Conservation (phyloP, 2,797 vertebrate genomes). For the Sarcophilus harrisii region DNA sequence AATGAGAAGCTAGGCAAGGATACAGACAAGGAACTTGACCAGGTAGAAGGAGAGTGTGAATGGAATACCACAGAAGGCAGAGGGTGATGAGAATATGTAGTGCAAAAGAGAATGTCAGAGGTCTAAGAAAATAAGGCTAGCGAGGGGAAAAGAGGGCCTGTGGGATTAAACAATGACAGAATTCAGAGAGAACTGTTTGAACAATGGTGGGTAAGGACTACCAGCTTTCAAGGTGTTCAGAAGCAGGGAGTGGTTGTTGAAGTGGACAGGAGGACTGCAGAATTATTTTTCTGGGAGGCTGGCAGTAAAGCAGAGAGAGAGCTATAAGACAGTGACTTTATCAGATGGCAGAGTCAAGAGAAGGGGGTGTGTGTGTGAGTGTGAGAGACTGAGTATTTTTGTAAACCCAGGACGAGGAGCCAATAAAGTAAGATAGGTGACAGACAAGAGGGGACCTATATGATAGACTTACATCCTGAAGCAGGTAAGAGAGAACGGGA, state of each 20-base stretch:
- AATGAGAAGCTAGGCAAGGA: not conserved
- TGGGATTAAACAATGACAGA: not conserved
- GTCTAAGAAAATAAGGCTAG: not conserved
- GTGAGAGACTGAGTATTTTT: no score
- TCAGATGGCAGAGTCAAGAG: not conserved
- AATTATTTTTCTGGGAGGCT: not conserved
- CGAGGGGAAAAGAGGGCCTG: not conserved
- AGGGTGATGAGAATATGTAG: not conserved
- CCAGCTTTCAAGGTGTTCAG: not conserved
- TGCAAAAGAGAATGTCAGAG: not conserved
- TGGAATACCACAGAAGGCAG: not conserved
- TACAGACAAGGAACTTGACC: not conserved
- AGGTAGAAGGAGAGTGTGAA: not conserved
- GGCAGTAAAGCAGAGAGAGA: not conserved
- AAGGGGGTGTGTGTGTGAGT: not conserved
- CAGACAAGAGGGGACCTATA: not conserved
- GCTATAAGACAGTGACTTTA: not conserved
- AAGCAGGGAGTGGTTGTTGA: not conserved
- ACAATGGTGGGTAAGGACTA: not conserved
- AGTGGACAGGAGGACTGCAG: not conserved
- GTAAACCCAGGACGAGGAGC: no score
- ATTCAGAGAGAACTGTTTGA: not conserved
- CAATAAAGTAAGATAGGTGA: not conserved
- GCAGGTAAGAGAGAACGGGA: not conserved
- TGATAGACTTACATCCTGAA: not conserved